Conservation (phyloP, 1,140 invertebrate genomes). For the Neodiprion pinetum region DNA sequence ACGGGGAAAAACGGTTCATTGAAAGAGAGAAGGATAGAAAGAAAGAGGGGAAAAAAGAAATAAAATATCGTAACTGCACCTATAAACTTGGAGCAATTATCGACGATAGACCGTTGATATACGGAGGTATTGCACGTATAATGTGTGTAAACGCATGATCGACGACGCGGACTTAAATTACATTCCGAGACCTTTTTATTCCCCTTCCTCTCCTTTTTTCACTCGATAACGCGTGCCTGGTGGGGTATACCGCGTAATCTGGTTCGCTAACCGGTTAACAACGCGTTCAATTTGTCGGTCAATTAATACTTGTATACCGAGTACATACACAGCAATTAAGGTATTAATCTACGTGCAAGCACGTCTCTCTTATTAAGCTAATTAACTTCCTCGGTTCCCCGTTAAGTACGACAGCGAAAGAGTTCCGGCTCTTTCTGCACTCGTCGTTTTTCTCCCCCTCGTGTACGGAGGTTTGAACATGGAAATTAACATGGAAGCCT, state of each 20-base stretch:
- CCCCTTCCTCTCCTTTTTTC: too few species aligned
- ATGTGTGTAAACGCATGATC: too few species aligned
- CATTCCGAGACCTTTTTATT: too few species aligned
- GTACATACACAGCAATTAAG: not conserved
- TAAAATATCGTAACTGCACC: too few species aligned
- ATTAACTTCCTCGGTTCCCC: not conserved
- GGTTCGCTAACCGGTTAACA: constrained; percentile 25
- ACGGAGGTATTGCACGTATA: too few species aligned
- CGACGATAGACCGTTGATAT: too few species aligned
- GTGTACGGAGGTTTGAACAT: not conserved
- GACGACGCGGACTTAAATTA: too few species aligned
- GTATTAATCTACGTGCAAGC: not conserved
- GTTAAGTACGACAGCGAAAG: not conserved
- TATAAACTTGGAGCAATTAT: too few species aligned
- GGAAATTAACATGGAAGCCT: not conserved
- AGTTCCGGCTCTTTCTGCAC: not conserved
- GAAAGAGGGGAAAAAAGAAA: too few species aligned
- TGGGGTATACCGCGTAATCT: not conserved
- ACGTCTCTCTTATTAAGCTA: not conserved
- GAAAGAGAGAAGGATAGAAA: too few species aligned
- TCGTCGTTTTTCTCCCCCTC: not conserved
- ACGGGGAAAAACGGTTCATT: too few species aligned
- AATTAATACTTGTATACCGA: constrained; percentile 31
- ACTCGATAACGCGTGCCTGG: too few species aligned
- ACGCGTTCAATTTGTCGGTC: constrained; percentile 41